Evolutionary conservation across 2,113 vertebrate genomes (phyloP), one percentile per base, ranked within the genome.

Genomic region (Ceratotherium simum): DNA sequence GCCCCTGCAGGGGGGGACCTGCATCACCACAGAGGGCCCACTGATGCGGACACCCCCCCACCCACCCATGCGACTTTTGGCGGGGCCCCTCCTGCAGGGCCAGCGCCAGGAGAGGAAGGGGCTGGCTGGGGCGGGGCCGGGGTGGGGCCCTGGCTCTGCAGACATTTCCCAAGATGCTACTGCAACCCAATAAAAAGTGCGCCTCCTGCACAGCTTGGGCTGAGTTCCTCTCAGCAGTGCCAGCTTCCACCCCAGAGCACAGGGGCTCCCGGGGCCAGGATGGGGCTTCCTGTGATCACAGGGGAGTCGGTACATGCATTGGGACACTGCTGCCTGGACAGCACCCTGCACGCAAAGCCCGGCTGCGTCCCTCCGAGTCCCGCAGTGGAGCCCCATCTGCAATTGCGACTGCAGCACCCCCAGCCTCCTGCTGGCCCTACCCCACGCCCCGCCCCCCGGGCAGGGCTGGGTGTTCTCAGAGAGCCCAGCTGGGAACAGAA

Each of bases 91-190:
- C 31, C 42, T 17, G 33, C 6, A 6, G 39, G 18, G 31, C 36
- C 39, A 31, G 21, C n/a, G 64, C 29, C 20, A 2, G 33, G 39
- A 51, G 4, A 64, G 56, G 39, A 8, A 27, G 36, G 29, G 48
- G 20, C 51, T 0, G 39, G 31, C 17, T 8, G 33, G 17, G 33
- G 3, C 4, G 9, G n/a, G 42, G 3, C 10, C 16, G 2, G 36
- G 18, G 31, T 20, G 31, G 33, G 42, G 56, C 54, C 39, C 73
- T 75, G 46, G 58, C 48, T 51, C 81, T 9, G 82, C 46, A 42
- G n/a, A 16, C 29, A 1, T 17, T 29, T 12, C 42, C 51, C 58
- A 31, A 23, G n/a, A 65, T 23, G 42, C 56, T 33, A 5, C 65
- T 27, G 58, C 39, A 51, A 29, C 39, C 36, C 51, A 92, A 67